phyloP scores from a whole-genome alignment of 2,113 vertebrate genomes.

The Puffinus mauretanicus region DNA sequence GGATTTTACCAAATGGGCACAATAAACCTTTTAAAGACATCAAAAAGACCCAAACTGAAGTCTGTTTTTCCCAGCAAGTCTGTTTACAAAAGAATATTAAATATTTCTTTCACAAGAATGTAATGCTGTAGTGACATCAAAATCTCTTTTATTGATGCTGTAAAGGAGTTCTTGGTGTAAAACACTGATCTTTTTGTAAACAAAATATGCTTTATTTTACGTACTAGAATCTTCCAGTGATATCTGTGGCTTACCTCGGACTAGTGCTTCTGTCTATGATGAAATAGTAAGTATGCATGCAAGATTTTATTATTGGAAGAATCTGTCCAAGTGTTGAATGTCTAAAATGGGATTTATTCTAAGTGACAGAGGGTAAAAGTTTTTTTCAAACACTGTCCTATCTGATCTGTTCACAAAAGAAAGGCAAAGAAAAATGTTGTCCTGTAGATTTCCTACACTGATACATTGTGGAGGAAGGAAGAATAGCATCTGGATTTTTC shows the following conservation, averaged over 20 bases:
- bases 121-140: background rate
- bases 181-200: background rate
- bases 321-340: background rate
- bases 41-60: background rate
- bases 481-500: background rate
- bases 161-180: background rate
- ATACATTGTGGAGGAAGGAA: background rate
- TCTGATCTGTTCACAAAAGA: background rate
- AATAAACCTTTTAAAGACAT: background rate
- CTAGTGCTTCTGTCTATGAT: background rate
- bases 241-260: background rate
- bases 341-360: background rate
- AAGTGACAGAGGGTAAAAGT: background rate
- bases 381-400: background rate
- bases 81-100: background rate
- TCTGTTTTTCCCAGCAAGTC: background rate
- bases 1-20: background rate
- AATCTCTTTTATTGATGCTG: background rate
- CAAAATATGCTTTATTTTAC: background rate
- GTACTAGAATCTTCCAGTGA: background rate
- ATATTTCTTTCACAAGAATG: background rate
- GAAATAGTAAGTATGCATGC: background rate
- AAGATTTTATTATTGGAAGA: background rate
- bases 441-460: background rate
- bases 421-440: background rate